Base-by-base conservation (phyloP, 2,113 vertebrate genomes). In the Pluvialis apricaria region DNA sequence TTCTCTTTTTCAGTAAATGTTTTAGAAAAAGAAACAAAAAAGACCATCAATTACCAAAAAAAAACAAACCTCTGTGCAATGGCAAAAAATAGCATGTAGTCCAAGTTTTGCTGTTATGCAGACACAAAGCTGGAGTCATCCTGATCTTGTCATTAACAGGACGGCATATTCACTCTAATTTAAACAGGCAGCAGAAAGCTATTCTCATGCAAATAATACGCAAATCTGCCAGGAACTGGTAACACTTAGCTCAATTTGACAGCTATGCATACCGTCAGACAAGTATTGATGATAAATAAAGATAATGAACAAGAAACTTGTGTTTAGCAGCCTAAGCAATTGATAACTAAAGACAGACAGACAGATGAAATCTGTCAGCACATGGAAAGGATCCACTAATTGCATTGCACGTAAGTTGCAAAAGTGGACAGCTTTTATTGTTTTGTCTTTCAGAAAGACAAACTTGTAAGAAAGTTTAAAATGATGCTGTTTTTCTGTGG, bases 241-340 rank as follows among this genome's bases (percentile, higher is more conserved):
- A 79, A 80, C 79, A 70, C 88, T 91, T 34, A 68, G 66, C 38
- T 93, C 72, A 40, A 10, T 76, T 34, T 88, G 78, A 96, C 76
- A 92, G 83, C 49, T 42, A 61, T 47, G 29, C 60, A 70, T 85
- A 60, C 65, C 80, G 60, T 55, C 38, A 84, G 71, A 78, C 60
- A 93, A 88, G 57, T 78, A 85, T 62, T 55, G 81, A 82, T 87
- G 82, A 90, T 72, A 92, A 95, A 92, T 85, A 92, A 91, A 77
- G 82, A 96, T 71, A 84, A 88, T 29, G 40, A 88, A 95, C 61
- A 51, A 85, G 71, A 91, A 83, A 91, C n/a, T 61, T 49, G 24
- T 77, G 58, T 44, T 95, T 68, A 87, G 80, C 68, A 94, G 66
- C 58, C 66, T 31, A 80, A 79, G 81, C 71, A 85, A 91, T 80